Evolutionary conservation across 2,113 vertebrate species (phyloP), one percentile per base, ranked within the genome.

Genomic region (Tyrannus savana): DNA sequence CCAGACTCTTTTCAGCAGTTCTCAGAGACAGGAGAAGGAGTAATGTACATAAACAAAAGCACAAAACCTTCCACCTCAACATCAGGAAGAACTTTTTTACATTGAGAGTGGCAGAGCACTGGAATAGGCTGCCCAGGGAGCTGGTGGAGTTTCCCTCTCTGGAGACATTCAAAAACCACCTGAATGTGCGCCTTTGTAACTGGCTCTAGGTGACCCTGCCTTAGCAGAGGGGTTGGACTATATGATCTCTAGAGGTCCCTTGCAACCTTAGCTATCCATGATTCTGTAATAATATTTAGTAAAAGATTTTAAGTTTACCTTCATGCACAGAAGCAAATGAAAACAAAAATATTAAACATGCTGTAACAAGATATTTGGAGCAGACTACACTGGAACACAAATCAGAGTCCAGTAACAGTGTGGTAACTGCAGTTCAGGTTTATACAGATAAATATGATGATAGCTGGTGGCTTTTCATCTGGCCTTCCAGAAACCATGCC

Each of bases 291-390:
- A 90, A 62, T 59, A 83, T 37, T 88, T 62, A 64, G 50, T 23
- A 84, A 93, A 87, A 68, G 49, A 67, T 33, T 7, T 89, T 62
- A 62, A 87, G 53, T 84, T 90, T 42, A 88, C 49, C 55, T 92
- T 73, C 64, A n/a, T 27, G 16, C 12, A 81, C 27, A 84, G 75
- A 95, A 89, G 33, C 6, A 86, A 87, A 96, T 86, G 52, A 50
- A 68, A 90, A 39, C 13, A 81, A 89, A 73, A 47, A 77, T 89
- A 71, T 47, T 50, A 71, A 81, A 87, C 27, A 19, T 24, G 14
- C 47, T 66, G 49, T 76, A 96, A 89, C 9, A 78, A 87, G 0
- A 53, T 79, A 49, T 81, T 90, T 92, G 71, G 37, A 95, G 9
- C 23, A 64, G 47, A 47, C 39, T 67, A 55, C 21, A 33, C 13